phyloP scores from a whole-genome alignment of 2,113 vertebrate species.

The Cervus canadensis region DNA sequence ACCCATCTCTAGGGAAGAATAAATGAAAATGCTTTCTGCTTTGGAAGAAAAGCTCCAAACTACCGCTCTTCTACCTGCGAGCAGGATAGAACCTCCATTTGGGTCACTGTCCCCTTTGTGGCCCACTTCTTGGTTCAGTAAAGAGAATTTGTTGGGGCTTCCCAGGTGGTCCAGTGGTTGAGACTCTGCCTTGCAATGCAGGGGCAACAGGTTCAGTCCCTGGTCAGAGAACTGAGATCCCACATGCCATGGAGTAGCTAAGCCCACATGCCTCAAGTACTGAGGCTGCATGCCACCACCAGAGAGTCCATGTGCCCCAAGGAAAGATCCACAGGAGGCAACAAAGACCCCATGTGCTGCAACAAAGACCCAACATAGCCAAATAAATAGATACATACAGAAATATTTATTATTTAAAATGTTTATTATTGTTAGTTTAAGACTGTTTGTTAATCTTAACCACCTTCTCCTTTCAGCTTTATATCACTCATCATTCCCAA shows the following conservation, averaged over 20 bases:
- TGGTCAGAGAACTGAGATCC: neutral
- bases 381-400: neutral
- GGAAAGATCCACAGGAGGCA: neutral
- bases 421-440: neutral
- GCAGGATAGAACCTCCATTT: neutral
- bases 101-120: neutral
- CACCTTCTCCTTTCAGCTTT: neutral
- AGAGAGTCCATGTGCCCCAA: neutral
- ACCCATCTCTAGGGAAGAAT: neutral
- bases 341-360: neutral
- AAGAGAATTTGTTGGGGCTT: neutral
- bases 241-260: neutral
- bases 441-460: constrained; percentile 1
- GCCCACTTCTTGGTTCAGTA: neutral
- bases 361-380: neutral
- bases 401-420: neutral
- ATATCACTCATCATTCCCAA: neutral
- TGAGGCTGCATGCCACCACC: neutral
- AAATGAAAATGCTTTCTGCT: neutral
- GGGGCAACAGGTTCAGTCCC: neutral
- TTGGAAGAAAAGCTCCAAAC: neutral
- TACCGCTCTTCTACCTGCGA: neutral
- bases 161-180: neutral
- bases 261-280: neutral
- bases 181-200: neutral